phyloP scores from a whole-genome alignment of 2,888 invertebrate species.

The Lepidocyrtinus sp. region DNA sequence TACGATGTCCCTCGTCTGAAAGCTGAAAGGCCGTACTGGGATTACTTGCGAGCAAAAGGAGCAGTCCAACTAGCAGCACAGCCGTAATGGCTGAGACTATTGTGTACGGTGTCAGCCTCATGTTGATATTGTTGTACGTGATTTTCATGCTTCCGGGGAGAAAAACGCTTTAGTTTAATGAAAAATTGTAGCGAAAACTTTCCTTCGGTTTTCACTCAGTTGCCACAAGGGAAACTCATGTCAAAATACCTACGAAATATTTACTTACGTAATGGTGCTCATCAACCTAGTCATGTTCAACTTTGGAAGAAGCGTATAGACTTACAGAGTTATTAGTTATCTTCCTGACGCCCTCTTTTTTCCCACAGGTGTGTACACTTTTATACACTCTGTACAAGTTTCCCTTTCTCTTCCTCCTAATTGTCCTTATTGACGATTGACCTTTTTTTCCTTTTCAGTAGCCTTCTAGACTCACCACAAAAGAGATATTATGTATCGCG shows the following conservation, averaged over 20 bases:
- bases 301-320: no score
- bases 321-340: background rate
- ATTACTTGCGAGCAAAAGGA: slow-evolving; percentile 51
- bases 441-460: background rate
- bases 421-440: slow-evolving; percentile 15
- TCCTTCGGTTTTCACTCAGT: background rate
- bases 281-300: background rate
- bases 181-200: background rate
- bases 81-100: slow-evolving; percentile 46
- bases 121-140: slow-evolving; percentile 58
- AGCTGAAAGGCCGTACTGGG: slow-evolving; percentile 57
- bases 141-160: slow-evolving; percentile 7
- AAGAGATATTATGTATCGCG: background rate
- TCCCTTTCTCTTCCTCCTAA: background rate
- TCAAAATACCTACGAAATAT: background rate
- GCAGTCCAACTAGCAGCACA: slow-evolving; percentile 39
- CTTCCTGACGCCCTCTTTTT: background rate
- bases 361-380: slow-evolving; percentile 8
- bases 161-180: no score
- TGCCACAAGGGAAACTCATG: background rate
- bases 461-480: background rate
- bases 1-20: slow-evolving; percentile 38
- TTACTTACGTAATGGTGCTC: slow-evolving; percentile 2
- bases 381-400: background rate
- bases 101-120: slow-evolving; percentile 55